Base-by-base conservation (phyloP, 2,888 invertebrate species). In the Achlya flavicornis region DNA sequence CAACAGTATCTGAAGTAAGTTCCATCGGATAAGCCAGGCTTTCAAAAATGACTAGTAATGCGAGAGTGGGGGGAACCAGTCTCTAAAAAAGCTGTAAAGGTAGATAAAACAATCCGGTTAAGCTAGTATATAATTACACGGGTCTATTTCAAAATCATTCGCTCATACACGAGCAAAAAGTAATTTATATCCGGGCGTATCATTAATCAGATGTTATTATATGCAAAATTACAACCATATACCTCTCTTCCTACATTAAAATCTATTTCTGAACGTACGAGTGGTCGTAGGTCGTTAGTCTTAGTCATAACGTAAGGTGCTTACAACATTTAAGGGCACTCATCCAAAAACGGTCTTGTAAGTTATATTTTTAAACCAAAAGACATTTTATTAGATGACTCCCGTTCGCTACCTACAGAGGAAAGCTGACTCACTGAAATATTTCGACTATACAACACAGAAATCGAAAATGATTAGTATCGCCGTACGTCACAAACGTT, bases 391-490 rank as follows among this genome's bases (percentile, higher is more conserved):
- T 71, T 71, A 62, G 64, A 67, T 69, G 65, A 61, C 65, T 60
- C 53, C 58, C 57, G 61, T 61, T 64, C 64, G 66, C 68, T 66
- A 67, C 67, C 66, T 64, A 71, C 64, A 63, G 65, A 48, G 69
- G 67, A 35, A 63, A 38, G 53, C 63, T 76, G 77, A 78, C 66
- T 78, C 76, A 78, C 62, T 69, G 64, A 35, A 63, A 68, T 73
- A 66, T 64, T 69, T 70, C 63, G 43, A 63, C 58, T 57, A 16
- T 4, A 59, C 10, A 60, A 41, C 60, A 43, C 41, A 33, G 41
- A 60, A 60, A 41, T 60, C 19, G 60, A 43, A 60, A 60, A 59
- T 59, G n/a, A 35, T 11, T 16, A 64, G 65, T 61, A 59, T 60
- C 14, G 58, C 64, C 62, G 63, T 65, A 65, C 68, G 68, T 67